Conservation (phyloP, 1,140 invertebrate genomes). For the Pachypeltis micranthus region DNA sequence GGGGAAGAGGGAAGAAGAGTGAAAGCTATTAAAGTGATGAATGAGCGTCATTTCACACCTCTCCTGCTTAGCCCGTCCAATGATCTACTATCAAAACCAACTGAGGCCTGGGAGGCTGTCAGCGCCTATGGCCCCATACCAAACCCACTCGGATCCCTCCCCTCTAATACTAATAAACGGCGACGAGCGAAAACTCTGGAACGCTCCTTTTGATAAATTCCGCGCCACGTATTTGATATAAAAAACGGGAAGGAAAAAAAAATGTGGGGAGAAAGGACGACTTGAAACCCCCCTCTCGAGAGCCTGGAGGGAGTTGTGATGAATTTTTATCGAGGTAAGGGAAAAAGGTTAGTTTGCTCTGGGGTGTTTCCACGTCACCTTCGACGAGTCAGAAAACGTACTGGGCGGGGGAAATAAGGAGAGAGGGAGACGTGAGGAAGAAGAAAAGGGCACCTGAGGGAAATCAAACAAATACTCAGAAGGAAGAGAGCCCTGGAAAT, state of each 20-base stretch:
- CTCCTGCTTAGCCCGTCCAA: background rate
- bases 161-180: background rate
- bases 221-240: background rate
- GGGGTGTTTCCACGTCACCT: too few relatives aligned
- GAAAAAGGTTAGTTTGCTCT: background rate
- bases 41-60: background rate
- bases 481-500: background rate
- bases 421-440: background rate
- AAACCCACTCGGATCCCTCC: too few relatives aligned
- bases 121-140: background rate
- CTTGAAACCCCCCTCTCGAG: too few relatives aligned
- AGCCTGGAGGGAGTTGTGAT: background rate
- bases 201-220: background rate
- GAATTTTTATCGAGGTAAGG: background rate
- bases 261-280: background rate
- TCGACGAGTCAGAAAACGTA: too few relatives aligned
- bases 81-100: background rate
- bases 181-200: background rate
- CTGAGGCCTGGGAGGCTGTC: background rate
- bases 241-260: background rate
- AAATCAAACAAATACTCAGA: background rate
- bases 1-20: background rate
- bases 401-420: too few relatives aligned
- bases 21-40: background rate
- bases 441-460: background rate